Conservation (phyloP, 53 echinoderm and acorn worm species). For the Hippasteria phrygiana region DNA sequence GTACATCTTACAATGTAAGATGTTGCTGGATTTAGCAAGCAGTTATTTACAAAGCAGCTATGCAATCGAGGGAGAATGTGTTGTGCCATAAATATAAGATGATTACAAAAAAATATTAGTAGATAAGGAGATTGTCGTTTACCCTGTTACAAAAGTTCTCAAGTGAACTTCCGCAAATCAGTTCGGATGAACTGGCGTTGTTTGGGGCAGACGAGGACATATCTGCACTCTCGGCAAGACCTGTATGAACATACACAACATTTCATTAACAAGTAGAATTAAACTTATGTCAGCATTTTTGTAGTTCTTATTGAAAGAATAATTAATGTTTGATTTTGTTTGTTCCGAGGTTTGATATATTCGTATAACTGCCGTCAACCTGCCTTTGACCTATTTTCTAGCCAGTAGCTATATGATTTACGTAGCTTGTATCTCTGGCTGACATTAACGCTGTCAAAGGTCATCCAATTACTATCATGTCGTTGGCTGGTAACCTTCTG, state of each 20-base stretch:
- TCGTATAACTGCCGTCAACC: background rate
- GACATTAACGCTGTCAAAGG: background rate
- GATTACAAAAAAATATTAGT: too few relatives aligned
- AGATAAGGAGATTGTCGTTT: background rate
- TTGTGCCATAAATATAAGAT: too few relatives aligned
- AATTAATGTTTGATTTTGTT: too few relatives aligned
- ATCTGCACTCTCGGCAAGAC: constrained; percentile 1
- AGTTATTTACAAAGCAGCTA: too few relatives aligned
- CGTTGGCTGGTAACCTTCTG: background rate
- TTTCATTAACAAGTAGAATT: background rate
- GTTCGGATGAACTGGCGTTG: background rate
- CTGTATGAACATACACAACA: background rate
- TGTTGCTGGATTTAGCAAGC: too few relatives aligned
- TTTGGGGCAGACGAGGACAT: background rate
- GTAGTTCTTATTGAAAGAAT: too few relatives aligned
- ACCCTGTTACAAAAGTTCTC: constrained; percentile 76
- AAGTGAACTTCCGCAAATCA: constrained; percentile 63
- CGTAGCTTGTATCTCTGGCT: background rate
- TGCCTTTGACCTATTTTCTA: constrained; percentile 46
- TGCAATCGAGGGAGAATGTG: too few relatives aligned
- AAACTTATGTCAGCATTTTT: too few relatives aligned
- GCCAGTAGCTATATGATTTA: background rate
- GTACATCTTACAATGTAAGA: too few relatives aligned
- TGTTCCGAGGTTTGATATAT: background rate
- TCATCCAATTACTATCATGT: constrained; percentile 3